Base-by-base conservation (phyloP, 1,140 invertebrate species). In the Brachystomella parvula region DNA sequence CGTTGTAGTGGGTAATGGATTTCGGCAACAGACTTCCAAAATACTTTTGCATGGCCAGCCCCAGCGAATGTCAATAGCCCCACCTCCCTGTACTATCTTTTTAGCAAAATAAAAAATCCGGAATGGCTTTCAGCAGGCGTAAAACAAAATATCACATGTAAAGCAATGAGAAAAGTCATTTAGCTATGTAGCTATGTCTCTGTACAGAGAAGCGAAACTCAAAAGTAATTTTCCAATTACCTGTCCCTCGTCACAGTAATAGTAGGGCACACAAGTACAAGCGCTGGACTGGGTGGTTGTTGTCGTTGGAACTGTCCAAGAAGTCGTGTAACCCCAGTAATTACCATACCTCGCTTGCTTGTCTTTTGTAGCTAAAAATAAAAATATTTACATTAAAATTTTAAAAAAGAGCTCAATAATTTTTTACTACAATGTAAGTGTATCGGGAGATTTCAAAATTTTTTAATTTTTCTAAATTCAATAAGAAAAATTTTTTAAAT, bases 231-330 rank as follows among this genome's bases (percentile, higher is more conserved):
- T n/a, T n/a, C n/a, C n/a, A n/a, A n/a, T 49, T 63, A 71, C 70
- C 66, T 71, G 64, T 29, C 61, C 63, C 39, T 71, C 70, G 32
- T 68, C 67, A 56, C 70, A 71, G 49, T 61, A 64, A 59, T 71
- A 71, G 39, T 64, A 69, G 31, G 70, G 70, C n/a, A 71, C 70
- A 60, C 70, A 71, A n/a, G 62, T 69, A 56, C 70, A 71, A 53
- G 65, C 64, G 39, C 2, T 26, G 9, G 19, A 19, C 2, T 3
- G 24, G 2, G 60, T 66, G 2, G 47, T 59, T n/a, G 58, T 58
- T 33, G 6, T 9, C 26, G 49, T 56, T 12, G 19, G 21, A n/a
- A n/a, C n/a, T 21, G 26, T 12, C 6, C 9, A 21, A 56, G 26
- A 9, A 21, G 49, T 39, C 35, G 35, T 9, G 19, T 39, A 39